Percentiles rank a stretch among this genome's conserved stretches.
phyloP scores from a whole-genome alignment of 2,113 vertebrate genomes.

The Peromyscus polionotus region DNA sequence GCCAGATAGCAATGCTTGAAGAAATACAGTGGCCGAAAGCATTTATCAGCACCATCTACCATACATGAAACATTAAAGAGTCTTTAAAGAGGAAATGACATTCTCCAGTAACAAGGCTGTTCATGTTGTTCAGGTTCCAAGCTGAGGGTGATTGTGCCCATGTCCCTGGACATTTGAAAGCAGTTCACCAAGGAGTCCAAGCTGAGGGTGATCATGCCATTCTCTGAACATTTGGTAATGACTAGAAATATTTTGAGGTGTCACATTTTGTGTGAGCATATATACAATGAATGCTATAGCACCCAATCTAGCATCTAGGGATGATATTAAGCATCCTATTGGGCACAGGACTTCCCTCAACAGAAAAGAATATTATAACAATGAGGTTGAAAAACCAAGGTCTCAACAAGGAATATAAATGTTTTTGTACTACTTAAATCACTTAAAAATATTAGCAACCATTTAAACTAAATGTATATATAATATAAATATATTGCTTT shows the following conservation, averaged over 20 bases:
- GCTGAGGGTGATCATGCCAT: neutral
- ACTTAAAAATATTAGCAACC: slow-evolving; percentile 16
- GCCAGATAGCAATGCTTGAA: neutral
- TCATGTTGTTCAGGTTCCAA: neutral
- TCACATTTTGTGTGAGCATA: neutral
- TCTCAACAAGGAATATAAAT: slow-evolving; percentile 26
- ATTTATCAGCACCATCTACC: neutral
- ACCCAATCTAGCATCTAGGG: neutral
- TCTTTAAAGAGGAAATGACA: neutral
- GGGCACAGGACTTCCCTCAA: no score
- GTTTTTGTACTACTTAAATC: slow-evolving; percentile 13
- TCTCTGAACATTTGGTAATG: neutral
- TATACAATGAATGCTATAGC: neutral
- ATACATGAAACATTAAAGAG: neutral
- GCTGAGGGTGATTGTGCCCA: neutral
- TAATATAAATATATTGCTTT: no score
- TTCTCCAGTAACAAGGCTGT: neutral
- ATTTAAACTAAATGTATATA: neutral
- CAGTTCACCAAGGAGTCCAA: neutral
- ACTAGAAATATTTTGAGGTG: neutral
- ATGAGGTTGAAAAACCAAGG: neutral
- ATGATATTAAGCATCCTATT: neutral
- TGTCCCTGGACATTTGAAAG: neutral
- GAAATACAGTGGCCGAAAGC: neutral
- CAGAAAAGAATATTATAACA: neutral